Evolutionary conservation across 1,140 invertebrate species (phyloP), one percentile per base, ranked within the genome.

Genomic region (Oedothorax gibbosus): DNA sequence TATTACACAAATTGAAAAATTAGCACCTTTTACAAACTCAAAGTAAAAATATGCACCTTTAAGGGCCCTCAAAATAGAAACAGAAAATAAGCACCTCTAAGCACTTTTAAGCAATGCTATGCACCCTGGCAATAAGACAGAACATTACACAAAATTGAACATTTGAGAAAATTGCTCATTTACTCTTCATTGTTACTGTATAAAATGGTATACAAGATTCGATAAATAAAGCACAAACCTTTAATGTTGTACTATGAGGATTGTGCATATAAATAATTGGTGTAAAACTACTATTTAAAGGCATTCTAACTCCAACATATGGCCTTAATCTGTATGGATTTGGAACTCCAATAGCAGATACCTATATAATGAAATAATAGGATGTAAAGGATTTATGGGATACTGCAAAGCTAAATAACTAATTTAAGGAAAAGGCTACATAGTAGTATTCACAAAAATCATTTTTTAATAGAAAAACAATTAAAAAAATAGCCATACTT

Each of bases 221-320:
- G 35, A 35, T 35, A 35, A 35, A 35, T 35, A 60, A 18, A 60
- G 6, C 21, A 75, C 56, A 57, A 75, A 96, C 96, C 93, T 98
- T 96, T 89, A 99, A 92, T 80, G 94, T 92, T 87, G 94, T 92
- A 88, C 93, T 92, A 90, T 97, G 95, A 88, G 98, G 98, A 93
- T 99, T 99, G 91, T 98, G 95, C 91, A 99, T 93, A 87, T 95
- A 93, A 88, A 99, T 97, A 88, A 97, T 91, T 78, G 96, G 95
- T 87, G 95, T 94, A 90, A 97, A 96, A 86, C 94, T 95, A 85
- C 96, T 95, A 92, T 99, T 98, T 87, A 96, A 91, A 79, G 98
- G 98, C 90, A 99, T 93, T 89, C 94, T 94, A 66, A 97, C 94
- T 76, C 95, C 96, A 76, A 98, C 93, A 88, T 98, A 92, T 71